These are phyloP conservation scores for Tethya wilhelma DNA, from an alignment of 37 sponge, comb jelly and placozoan species.

Conservation along the genomic window DNA sequence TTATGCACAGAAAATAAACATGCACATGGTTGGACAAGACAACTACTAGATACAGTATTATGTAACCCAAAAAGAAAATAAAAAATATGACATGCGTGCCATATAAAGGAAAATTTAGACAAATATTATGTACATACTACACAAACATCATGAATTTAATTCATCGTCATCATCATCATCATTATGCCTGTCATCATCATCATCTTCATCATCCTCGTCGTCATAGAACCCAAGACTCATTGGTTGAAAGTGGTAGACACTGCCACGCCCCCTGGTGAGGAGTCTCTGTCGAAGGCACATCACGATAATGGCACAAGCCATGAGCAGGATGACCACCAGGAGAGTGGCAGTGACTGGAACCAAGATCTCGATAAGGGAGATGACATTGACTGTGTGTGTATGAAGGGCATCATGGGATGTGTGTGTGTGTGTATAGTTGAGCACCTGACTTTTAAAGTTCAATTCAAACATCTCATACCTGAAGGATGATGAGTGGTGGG, in stretches of 20 bases:
- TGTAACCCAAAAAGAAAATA: too few relatives aligned
- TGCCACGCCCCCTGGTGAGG: not conserved
- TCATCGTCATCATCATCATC: too few relatives aligned
- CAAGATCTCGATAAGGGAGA: not conserved
- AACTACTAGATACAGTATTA: not conserved
- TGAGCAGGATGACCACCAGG: not conserved
- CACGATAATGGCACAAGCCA: not conserved
- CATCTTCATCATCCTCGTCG: not conserved
- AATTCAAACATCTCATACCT: too few relatives aligned
- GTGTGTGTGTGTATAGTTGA: not conserved
- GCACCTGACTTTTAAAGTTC: too few relatives aligned
- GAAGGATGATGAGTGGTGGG: too few relatives aligned
- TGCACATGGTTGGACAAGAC: not conserved
- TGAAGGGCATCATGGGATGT: not conserved
- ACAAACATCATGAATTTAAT: too few relatives aligned
- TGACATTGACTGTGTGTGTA: not conserved
- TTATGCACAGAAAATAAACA: too few relatives aligned
- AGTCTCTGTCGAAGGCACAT: not conserved
- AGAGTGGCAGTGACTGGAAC: not conserved
- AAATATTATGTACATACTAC: not conserved
- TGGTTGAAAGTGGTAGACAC: not conserved
- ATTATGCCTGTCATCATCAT: too few relatives aligned
- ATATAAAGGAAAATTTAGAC: not conserved
- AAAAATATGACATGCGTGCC: not conserved
- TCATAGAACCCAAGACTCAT: not conserved